Evolutionary conservation across 2,113 vertebrate species (phyloP), one percentile per base, ranked within the genome.

Genomic region (Sebastes fasciatus): DNA sequence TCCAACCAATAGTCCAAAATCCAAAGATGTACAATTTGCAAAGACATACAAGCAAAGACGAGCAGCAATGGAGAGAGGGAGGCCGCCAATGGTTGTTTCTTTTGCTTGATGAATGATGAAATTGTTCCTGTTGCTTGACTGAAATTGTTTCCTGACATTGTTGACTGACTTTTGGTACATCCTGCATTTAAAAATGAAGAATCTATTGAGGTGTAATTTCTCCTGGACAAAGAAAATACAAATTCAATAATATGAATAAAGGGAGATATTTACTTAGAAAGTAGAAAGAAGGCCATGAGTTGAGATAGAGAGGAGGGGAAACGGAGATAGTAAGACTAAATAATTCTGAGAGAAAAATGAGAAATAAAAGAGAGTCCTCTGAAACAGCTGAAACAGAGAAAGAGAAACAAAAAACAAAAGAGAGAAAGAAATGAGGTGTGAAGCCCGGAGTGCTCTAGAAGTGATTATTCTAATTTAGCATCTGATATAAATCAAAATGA

Each of bases 401-500:
- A 65, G 8, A 64, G 34, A 49, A 45, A 76, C 34, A 48, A 94
- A 92, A 95, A 95, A 94, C 62, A 69, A 62, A 17, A 84, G n/a
- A 64, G 17, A 74, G 19, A 64, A 96, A 95, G 96, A 96, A 94
- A 88, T 82, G 85, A 92, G 83, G 88, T 89, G 94, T 88, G 94
- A 95, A 96, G 95, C 94, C 89, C 86, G 77, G 95, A 96, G 96
- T 97, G 96, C 96, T 97, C 96, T 94, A 93, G 96, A 96, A 98
- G 96, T 97, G 96, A 98, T 97, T 97, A 97, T 98, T 98, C 96
- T 98, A 98, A 99, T 98, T 98, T 98, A 97, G 91, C 95, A 95
- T 95, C 96, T 96, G 95, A 98, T 98, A 97, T 97, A 97, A 97
- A 98, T 98, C 96, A 97, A 97, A 98, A 98, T 97, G 97, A 98